Percentiles rank a stretch among this genome's conserved stretches.
Conservation (phyloP, 2,113 vertebrate genomes). For the Callorhinus ursinus region DNA sequence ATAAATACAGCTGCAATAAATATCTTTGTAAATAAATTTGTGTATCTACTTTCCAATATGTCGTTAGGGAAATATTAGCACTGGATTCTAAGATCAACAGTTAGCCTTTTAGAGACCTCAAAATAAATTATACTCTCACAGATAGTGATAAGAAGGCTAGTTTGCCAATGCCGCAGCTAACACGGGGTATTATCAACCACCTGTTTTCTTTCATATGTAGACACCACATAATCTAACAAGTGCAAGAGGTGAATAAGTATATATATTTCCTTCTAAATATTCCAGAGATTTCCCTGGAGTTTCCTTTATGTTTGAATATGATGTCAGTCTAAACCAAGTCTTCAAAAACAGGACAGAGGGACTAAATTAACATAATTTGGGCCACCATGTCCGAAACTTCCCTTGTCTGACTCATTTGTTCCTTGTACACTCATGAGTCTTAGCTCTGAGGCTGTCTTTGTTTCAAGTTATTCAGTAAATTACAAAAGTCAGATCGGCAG, state of each 20-base stretch:
- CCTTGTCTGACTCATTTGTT: conserved; percentile 20
- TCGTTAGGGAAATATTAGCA: background rate
- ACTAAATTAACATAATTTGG: conserved; percentile 18
- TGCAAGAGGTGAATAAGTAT: background rate
- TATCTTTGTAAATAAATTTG: conserved; percentile 1
- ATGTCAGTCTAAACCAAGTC: background rate
- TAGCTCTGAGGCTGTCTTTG: conserved; percentile 9
- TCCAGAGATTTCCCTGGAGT: background rate
- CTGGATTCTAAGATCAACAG: conserved; percentile 17
- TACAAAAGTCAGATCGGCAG: conserved; percentile 25
- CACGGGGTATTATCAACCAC: background rate
- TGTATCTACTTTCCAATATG: background rate
- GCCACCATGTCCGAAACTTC: background rate
- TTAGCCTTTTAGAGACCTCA: conserved; percentile 19
- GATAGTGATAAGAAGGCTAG: background rate
- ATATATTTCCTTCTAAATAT: background rate
- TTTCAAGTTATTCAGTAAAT: conserved; percentile 37
- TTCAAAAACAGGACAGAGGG: conserved; percentile 18
- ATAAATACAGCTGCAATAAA: background rate
- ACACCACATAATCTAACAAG: background rate
- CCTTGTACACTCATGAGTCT: background rate
- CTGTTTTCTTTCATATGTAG: conserved; percentile 13
- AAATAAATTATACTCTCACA: conserved; percentile 7
- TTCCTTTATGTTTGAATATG: background rate
- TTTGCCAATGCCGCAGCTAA: background rate